These are phyloP conservation scores for Sebastes melanostomus DNA, from an alignment of 2,797 vertebrate species.

Conservation along the genomic window DNA sequence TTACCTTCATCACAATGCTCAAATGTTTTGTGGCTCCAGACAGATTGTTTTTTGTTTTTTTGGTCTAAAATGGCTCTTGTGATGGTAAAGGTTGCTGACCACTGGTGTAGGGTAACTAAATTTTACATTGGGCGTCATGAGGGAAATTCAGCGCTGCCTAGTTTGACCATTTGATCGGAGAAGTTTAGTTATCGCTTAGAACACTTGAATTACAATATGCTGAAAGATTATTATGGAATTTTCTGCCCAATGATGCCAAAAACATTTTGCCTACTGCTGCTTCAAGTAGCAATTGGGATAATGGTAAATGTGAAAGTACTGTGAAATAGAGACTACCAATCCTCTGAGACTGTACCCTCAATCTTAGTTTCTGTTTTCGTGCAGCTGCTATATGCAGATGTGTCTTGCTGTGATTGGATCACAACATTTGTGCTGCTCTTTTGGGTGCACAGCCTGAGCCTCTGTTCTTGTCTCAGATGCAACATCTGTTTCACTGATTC, in stretches of 20 bases:
- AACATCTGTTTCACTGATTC: not conserved
- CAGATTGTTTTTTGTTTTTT: rapidly evolving
- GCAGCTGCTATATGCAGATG: slow-evolving; percentile 15
- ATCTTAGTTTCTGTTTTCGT: not conserved
- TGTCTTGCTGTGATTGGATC: slow-evolving; percentile 1
- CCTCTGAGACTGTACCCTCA: not conserved
- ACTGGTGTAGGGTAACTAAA: too few species aligned
- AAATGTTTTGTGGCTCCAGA: too few species aligned
- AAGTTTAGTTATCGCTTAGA: not conserved
- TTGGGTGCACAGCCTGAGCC: not conserved
- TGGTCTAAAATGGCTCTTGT: too few species aligned
- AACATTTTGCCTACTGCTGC: too few species aligned
- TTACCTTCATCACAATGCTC: too few species aligned
- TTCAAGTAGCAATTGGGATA: not conserved
- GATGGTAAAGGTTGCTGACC: too few species aligned
- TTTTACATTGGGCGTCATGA: too few species aligned
- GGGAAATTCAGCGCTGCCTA: too few species aligned
- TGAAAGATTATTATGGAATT: too few species aligned
- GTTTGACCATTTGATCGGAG: too few species aligned
- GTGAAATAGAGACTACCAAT: not conserved
- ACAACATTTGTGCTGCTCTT: slow-evolving; percentile 5
- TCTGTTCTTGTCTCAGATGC: not conserved
- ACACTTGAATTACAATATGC: too few species aligned
- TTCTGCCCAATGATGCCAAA: too few species aligned
- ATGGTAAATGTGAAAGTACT: not conserved